Evolutionary conservation across 1,140 invertebrate genomes (phyloP), one percentile per base, ranked within the genome.

Genomic region (Bombus huntii): DNA sequence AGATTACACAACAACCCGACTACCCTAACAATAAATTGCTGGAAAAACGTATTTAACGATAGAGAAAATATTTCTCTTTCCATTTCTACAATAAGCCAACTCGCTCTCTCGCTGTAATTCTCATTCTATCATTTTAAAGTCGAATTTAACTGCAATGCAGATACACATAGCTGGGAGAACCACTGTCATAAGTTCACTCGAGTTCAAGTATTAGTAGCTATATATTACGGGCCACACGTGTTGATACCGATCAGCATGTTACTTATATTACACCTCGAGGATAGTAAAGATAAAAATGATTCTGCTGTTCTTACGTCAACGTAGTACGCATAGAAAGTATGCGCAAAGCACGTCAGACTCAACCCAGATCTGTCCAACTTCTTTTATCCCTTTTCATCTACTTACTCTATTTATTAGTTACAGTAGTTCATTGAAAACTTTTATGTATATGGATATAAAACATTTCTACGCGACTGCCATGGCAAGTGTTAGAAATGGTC

Each of bases 231-330:
- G 66, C 28, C 75, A 74, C 70, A 75, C 57, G 85, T 87, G 88
- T 85, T 84, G 87, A 91, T 89, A 91, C 81, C 80, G 81, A 89
- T 87, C 87, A 66, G 83, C 85, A 82, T 87, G 86, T 89, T 89
- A 89, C 85, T 89, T 85, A 66, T 47, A 81, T 90, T 87, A 81
- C 75, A 87, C 70, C 82, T 79, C n/a, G 59, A n/a, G 53, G 86
- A 59, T 72, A 73, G 37, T 39, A 22, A 66, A 87, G 74, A 87
- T 87, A 87, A 85, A 84, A 84, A 85, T 34, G 82, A 79, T 68
- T 44, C 37, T 73, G 44, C 59, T 34, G 39, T 62, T 66, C 65
- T 66, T 77, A 57, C 65, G 59, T 76, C 57, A 39, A 71, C 34
- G 34, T 68, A 31, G 44, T n/a, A 57, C 39, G 9, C n/a, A 73